Conservation (phyloP, 2,113 vertebrate species). For the Stegastes partitus region DNA sequence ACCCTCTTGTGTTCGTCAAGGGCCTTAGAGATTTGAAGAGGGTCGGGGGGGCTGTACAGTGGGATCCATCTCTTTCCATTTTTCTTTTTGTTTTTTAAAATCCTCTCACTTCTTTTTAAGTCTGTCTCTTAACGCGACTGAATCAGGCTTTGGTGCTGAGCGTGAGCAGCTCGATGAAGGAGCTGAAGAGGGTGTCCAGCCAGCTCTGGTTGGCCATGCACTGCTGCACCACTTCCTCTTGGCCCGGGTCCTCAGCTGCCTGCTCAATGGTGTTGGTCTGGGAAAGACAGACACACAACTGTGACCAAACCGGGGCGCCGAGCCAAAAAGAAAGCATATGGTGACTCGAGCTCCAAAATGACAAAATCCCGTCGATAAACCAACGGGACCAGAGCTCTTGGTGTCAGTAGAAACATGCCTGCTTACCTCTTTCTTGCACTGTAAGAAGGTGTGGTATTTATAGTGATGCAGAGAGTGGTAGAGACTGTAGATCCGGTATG, state of each 20-base stretch:
- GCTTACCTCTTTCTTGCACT: constrained; percentile 94
- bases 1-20: constrained; percentile 62
- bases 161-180: constrained; percentile 93
- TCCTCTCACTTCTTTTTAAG: constrained; percentile 38
- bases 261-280: constrained; percentile 93
- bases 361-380: background rate
- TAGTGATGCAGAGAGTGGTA: constrained; percentile 97
- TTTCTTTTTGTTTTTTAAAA: constrained; percentile 41
- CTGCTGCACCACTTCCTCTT: constrained; percentile 96
- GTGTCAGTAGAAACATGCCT: background rate
- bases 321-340: background rate
- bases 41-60: constrained; percentile 77
- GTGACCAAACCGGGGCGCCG: constrained; percentile 5
- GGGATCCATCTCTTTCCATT: constrained; percentile 60
- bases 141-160: constrained; percentile 86
- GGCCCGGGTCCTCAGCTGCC: constrained; percentile 91
- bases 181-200: constrained; percentile 92
- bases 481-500: constrained; percentile 91
- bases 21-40: constrained; percentile 72
- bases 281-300: constrained; percentile 13
- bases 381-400: background rate
- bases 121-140: background rate
- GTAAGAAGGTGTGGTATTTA: constrained; percentile 95
- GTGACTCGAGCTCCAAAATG: background rate
- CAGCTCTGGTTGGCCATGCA: constrained; percentile 96